Percentiles rank a stretch among this genome's conserved stretches.
phyloP scores from a whole-genome alignment of 2,888 invertebrate genomes.

The Balanococcus diminutus region DNA sequence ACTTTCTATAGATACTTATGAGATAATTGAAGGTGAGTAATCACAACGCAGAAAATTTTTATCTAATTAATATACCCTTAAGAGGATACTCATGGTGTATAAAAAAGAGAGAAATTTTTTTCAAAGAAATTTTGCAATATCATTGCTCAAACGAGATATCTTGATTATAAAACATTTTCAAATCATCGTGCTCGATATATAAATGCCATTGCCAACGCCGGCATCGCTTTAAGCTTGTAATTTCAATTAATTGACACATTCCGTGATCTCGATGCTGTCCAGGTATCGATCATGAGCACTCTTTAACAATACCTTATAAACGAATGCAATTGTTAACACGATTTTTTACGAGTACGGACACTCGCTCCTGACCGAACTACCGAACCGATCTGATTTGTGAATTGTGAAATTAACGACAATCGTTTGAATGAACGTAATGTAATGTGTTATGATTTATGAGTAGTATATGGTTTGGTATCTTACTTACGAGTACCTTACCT shows the following conservation, averaged over 20 bases:
- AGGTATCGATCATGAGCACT: not conserved
- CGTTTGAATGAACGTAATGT: not conserved
- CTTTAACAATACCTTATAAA: constrained; percentile 14
- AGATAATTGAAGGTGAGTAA: not conserved
- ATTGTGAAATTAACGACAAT: constrained; percentile 27
- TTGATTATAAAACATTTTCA: constrained; percentile 15
- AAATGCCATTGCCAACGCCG: not conserved
- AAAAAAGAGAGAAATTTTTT: not conserved
- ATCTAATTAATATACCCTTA: not conserved
- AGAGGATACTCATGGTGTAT: not conserved
- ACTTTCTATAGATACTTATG: not conserved
- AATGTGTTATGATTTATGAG: constrained; percentile 16
- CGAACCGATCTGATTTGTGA: constrained; percentile 24
- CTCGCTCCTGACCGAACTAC: not conserved
- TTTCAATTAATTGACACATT: constrained; percentile 34
- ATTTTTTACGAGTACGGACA: constrained; percentile 7
- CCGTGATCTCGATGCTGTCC: constrained; percentile 11
- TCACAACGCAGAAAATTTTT: not conserved
- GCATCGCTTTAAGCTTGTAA: not conserved
- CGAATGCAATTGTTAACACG: constrained; percentile 18
- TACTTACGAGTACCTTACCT: not conserved
- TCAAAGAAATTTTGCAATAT: not conserved
- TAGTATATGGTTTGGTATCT: too few species aligned
- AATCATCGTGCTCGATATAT: not conserved
- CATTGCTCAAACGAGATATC: constrained; percentile 13